A percentile compares a stretch with the other conserved stretches of the same genome.
Conservation (phyloP, 2,888 invertebrate species). For the Craniophora ligustri region DNA sequence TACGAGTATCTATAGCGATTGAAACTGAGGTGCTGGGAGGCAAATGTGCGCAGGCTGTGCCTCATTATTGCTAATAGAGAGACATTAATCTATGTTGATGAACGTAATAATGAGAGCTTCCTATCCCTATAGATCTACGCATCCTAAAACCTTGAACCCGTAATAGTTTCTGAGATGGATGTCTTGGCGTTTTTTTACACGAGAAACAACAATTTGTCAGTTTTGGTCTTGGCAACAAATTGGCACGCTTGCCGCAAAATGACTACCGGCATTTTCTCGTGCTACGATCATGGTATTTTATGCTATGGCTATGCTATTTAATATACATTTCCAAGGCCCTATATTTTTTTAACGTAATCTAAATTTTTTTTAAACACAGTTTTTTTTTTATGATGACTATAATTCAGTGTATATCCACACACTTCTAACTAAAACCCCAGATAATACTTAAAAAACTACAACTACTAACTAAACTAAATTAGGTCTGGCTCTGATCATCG, state of each 20-base stretch:
- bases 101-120: conserved; percentile 74
- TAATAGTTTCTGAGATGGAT: conserved; percentile 8
- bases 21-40: conserved; percentile 62
- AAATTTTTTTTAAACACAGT: too few relatives aligned
- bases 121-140: conserved; percentile 59
- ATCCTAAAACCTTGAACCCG: conserved; percentile 18
- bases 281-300: not conserved
- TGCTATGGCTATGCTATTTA: too few relatives aligned
- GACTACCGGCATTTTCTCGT: not conserved
- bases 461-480: too few relatives aligned
- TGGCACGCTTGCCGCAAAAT: not conserved
- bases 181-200: not conserved
- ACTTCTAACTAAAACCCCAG: too few relatives aligned
- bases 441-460: too few relatives aligned
- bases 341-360: too few relatives aligned
- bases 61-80: conserved; percentile 81
- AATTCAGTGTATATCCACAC: too few relatives aligned
- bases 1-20: conserved; percentile 52
- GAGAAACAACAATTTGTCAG: conserved; percentile 1
- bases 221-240: not conserved
- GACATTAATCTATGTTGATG: conserved; percentile 79
- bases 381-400: too few relatives aligned
- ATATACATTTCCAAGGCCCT: too few relatives aligned
- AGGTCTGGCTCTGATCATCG: too few relatives aligned
- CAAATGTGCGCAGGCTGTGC: conserved; percentile 74